Base-by-base conservation (phyloP, 53 echinoderm and acorn worm genomes). In the Crossaster papposus region DNA sequence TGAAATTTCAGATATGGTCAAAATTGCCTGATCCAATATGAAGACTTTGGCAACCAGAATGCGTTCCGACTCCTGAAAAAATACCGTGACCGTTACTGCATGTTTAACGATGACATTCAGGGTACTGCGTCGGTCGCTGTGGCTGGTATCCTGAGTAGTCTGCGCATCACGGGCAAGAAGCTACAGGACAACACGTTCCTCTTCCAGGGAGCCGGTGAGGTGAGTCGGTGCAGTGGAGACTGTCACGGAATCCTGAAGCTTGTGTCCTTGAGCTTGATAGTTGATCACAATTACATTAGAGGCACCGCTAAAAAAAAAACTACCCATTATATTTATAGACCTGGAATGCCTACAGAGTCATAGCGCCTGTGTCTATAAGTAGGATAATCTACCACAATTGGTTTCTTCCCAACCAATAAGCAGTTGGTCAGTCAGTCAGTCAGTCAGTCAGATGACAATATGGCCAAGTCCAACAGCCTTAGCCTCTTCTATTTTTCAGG, bases 91-190 rank as follows among this genome's bases (percentile, higher is more conserved):
- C 92, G 93, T 28, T 99, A 96, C 89, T 94, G 93, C 29, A 93
- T 94, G 9, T 99, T 99, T 79, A 99, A 99, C 77, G 99, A 99
- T 89, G 99, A 99, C 88, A 99, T 99, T 29, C 99, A 99, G 80
- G 99, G 99, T n/a, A 99, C 99, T 24, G 99, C 99, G 82, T 99
- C 99, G 15, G 99, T 99, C 17, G 96, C 99, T 51, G 99, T 99
- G 26, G 96, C 99, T 36, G 99, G 99, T 2, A 90, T 99, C 13
- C 83, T 99, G 34, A 93, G 96, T 44, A 99, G 99, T 88, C 91
- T 99, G 17, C 82, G 94, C 31, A 95, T 99, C 77, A 99, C 99
- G 2, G 91, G 92, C 23, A 96, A 92, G 38, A 94, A 92, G 44
- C 96, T 99, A 0, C 71, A 75, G 22, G 96, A 99, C 13, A 96